Percentiles rank a stretch among this genome's conserved stretches.
phyloP scores from a whole-genome alignment of 2,797 vertebrate species.

The Eutrigla gurnardus region DNA sequence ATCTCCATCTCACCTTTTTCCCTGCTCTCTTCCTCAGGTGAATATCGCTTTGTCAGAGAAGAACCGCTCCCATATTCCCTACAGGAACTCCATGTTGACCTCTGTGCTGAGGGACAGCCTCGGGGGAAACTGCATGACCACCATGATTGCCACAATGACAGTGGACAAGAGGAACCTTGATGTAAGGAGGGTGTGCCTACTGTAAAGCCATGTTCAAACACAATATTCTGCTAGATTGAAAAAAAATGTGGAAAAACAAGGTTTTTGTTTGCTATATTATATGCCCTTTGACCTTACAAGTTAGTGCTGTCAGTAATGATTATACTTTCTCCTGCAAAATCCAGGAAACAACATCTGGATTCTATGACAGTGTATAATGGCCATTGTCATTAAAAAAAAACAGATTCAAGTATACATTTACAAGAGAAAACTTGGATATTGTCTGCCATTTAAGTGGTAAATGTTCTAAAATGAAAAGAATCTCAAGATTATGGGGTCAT shows the following conservation, averaged over 20 bases:
- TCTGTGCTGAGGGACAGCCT: conserved; percentile 96
- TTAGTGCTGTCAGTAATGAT: background rate
- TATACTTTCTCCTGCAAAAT: background rate
- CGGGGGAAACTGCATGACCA: conserved; percentile 98
- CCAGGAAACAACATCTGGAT: background rate
- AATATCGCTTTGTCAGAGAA: conserved; percentile 96
- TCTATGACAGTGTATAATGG: background rate
- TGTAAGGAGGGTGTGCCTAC: conserved; percentile 71
- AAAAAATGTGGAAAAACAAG: background rate
- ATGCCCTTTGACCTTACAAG: background rate
- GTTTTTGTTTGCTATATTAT: background rate
- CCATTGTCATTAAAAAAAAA: background rate
- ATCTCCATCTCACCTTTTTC: background rate
- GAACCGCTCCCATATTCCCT: conserved; percentile 93
- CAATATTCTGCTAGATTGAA: conserved; percentile 3
- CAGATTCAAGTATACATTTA: no score
- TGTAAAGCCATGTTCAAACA: background rate
- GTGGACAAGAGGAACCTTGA: conserved; percentile 91
- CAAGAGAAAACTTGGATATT: background rate
- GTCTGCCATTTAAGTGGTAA: background rate
- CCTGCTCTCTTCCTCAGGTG: conserved; percentile 83
- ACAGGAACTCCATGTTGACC: conserved; percentile 98
- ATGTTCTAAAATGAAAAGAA: background rate
- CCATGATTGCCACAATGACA: conserved; percentile 95
- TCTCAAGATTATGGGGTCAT: background rate